phyloP scores from a whole-genome alignment of 1,140 invertebrate species.

The Drosophila erecta region DNA sequence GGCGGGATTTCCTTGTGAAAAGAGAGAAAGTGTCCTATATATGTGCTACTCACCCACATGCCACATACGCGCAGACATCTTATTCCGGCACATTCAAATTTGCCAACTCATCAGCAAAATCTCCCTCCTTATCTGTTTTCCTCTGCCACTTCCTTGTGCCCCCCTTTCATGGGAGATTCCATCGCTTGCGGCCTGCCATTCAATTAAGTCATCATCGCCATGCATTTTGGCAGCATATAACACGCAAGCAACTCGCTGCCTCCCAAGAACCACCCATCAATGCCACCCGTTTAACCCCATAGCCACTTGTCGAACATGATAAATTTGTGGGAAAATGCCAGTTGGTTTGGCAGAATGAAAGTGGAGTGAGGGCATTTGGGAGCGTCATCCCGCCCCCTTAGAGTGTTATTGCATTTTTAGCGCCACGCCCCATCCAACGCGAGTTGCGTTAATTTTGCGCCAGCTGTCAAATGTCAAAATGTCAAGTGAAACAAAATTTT shows the following conservation, averaged over 20 bases:
- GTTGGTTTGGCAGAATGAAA: conserved; percentile 29
- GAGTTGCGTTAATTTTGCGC: conserved; percentile 72
- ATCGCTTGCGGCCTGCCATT: conserved; percentile 38
- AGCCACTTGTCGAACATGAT: conserved; percentile 75
- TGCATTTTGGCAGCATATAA: conserved; percentile 34
- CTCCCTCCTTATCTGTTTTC: conserved; percentile 20
- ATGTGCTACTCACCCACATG: not conserved
- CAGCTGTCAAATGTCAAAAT: conserved; percentile 80
- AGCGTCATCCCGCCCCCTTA: conserved; percentile 5
- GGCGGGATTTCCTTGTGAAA: not conserved
- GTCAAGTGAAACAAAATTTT: conserved; percentile 78
- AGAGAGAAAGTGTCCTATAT: not conserved
- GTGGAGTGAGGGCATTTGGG: not conserved
- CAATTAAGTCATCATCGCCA: conserved; percentile 56
- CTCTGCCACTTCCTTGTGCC: not conserved
- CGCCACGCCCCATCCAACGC: conserved; percentile 1
- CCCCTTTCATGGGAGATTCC: conserved; percentile 6
- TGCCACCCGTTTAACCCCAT: conserved; percentile 14
- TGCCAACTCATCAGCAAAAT: conserved; percentile 36
- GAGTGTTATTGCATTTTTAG: conserved; percentile 69
- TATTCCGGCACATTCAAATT: conserved; percentile 32
- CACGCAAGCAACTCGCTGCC: conserved; percentile 19
- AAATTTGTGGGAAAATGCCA: conserved; percentile 65
- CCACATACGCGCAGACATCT: not conserved
- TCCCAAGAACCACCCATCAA: not conserved